Evolutionary conservation across 2,113 vertebrate species (phyloP).

Genomic region (Capricornis sumatraensis): DNA sequence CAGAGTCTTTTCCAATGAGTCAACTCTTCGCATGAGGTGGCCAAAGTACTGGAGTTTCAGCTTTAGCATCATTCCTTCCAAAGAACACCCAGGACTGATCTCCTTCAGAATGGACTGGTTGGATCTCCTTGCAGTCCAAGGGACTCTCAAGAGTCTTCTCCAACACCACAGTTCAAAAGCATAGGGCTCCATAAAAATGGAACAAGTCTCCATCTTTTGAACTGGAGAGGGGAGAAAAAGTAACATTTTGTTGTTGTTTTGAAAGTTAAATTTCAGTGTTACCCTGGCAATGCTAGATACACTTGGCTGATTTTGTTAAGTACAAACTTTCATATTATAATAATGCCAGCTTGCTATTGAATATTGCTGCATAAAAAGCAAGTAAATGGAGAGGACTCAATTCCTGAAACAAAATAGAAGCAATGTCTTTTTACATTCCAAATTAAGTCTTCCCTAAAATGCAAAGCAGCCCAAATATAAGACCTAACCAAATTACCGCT

Average conservation of each 20-base stretch:
- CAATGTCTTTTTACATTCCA: background rate
- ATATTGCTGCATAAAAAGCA: background rate
- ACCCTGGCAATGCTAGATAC: background rate
- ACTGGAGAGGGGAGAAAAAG: background rate
- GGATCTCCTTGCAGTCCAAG: too few relatives aligned
- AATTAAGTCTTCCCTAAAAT: background rate
- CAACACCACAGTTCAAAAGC: too few relatives aligned
- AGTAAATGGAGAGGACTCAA: background rate
- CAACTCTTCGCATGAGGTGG: too few relatives aligned
- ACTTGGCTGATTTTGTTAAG: background rate
- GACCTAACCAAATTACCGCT: background rate
- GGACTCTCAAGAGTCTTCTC: too few relatives aligned
- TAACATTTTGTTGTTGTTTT: slow-evolving; percentile 9
- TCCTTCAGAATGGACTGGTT: too few relatives aligned
- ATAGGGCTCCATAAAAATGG: background rate
- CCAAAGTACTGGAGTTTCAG: too few relatives aligned
- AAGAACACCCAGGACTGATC: too few relatives aligned
- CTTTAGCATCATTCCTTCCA: too few relatives aligned
- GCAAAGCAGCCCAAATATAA: background rate
- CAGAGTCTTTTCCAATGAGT: too few relatives aligned
- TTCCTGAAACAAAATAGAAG: background rate
- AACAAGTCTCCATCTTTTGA: background rate
- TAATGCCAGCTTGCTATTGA: background rate
- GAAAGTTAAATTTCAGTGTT: background rate
- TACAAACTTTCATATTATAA: background rate